Conservation (phyloP, 2,797 vertebrate genomes). For the Scolopax bukidnonensis region DNA sequence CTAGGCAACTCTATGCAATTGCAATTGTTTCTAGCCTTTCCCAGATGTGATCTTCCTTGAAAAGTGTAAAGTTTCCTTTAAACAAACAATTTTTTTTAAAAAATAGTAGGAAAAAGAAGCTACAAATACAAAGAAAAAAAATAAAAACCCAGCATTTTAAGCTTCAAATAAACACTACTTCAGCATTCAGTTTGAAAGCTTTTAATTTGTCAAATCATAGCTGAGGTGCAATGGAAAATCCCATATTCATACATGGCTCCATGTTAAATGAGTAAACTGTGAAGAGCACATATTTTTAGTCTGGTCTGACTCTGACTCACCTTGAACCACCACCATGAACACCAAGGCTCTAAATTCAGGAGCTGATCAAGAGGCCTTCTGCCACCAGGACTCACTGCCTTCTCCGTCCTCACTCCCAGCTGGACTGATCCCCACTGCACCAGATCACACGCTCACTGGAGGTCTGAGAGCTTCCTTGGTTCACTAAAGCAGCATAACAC, state of each 20-base stretch:
- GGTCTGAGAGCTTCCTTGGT: background rate
- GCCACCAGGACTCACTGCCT: background rate
- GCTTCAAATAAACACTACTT: background rate
- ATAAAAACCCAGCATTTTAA: background rate
- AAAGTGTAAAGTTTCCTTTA: background rate
- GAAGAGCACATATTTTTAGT: background rate
- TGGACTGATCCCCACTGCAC: background rate
- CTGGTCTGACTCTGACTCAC: background rate
- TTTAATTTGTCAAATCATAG: background rate
- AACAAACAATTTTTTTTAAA: background rate
- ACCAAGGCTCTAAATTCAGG: background rate
- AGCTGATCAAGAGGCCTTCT: background rate
- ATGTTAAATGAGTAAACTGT: background rate
- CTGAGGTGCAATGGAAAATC: background rate
- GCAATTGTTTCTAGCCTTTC: background rate
- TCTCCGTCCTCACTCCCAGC: background rate
- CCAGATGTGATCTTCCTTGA: background rate
- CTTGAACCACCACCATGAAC: background rate
- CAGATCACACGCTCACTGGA: background rate
- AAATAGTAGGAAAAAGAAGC: background rate
- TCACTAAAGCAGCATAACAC: background rate
- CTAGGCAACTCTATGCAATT: background rate
- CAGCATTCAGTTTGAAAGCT: background rate
- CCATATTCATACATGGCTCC: rapidly evolving
- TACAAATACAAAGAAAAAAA: background rate